Conservation (phyloP, 2,888 invertebrate genomes). For the Linyphia triangularis region DNA sequence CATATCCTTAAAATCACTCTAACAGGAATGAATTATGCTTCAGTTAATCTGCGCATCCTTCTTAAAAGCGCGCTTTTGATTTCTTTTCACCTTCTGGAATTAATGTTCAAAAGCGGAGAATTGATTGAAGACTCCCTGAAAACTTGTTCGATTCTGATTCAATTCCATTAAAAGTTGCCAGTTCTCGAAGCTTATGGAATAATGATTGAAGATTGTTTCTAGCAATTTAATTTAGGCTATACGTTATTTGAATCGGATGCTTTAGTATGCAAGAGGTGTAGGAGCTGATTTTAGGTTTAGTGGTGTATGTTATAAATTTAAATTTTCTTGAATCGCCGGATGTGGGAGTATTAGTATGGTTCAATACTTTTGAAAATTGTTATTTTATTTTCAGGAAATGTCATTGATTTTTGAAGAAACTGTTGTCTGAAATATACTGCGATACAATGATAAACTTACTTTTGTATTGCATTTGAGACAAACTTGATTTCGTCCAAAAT, state of each 20-base stretch:
- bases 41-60: constrained; percentile 9
- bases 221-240: not conserved
- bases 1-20: not conserved
- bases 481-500: too few species aligned
- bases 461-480: too few species aligned
- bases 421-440: too few species aligned
- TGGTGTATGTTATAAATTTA: too few species aligned
- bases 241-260: not conserved
- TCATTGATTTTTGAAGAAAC: too few species aligned
- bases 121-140: not conserved
- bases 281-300: too few species aligned
- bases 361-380: too few species aligned
- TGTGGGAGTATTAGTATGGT: too few species aligned
- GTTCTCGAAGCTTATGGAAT: not conserved
- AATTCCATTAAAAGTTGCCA: not conserved
- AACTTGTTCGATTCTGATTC: constrained; percentile 13
- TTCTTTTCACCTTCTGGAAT: not conserved
- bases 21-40: not conserved
- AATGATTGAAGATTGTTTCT: not conserved
- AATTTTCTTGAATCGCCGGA: too few species aligned
- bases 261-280: not conserved
- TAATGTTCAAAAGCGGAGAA: not conserved
- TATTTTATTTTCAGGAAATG: too few species aligned
- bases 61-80: not conserved
- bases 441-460: too few species aligned